A percentile compares a stretch with the other conserved stretches of the same genome.
phyloP scores from a whole-genome alignment of 2,113 vertebrate genomes.

The Macrotus californicus region DNA sequence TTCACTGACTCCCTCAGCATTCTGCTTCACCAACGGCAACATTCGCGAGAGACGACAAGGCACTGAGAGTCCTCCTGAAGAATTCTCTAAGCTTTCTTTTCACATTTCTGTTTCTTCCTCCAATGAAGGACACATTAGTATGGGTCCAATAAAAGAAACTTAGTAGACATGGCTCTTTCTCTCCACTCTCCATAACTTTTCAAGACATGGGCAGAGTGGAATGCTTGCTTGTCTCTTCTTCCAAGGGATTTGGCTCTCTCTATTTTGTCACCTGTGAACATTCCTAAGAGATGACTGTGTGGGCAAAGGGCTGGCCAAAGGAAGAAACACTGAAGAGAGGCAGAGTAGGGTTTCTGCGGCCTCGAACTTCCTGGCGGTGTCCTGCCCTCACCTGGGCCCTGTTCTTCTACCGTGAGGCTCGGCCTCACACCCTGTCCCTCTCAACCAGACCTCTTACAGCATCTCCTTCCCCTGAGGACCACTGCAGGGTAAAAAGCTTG shows the following conservation, averaged over 20 bases:
- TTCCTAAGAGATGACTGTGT: neutral
- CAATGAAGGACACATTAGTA: neutral
- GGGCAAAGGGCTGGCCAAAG: neutral
- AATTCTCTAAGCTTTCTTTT: neutral
- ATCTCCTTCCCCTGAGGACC: neutral
- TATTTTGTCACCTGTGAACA: neutral
- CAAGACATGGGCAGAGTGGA: neutral
- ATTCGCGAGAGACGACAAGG: neutral
- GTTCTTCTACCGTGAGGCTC: neutral
- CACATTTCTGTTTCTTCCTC: neutral
- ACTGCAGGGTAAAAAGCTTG: neutral
- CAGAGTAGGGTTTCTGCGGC: neutral
- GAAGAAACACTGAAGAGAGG: neutral
- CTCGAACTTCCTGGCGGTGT: rapidly evolving
- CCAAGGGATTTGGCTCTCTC: neutral
- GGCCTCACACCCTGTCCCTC: neutral
- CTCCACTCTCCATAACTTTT: neutral
- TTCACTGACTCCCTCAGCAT: rapidly evolving
- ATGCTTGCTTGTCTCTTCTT: neutral
- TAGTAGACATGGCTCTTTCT: neutral
- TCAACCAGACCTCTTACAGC: neutral
- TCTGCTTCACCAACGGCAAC: neutral
- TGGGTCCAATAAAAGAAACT: neutral
- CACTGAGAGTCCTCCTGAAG: neutral
- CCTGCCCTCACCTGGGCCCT: rapidly evolving